Evolutionary conservation across 2,797 vertebrate species (phyloP).

Genomic region (Varecia variegata): DNA sequence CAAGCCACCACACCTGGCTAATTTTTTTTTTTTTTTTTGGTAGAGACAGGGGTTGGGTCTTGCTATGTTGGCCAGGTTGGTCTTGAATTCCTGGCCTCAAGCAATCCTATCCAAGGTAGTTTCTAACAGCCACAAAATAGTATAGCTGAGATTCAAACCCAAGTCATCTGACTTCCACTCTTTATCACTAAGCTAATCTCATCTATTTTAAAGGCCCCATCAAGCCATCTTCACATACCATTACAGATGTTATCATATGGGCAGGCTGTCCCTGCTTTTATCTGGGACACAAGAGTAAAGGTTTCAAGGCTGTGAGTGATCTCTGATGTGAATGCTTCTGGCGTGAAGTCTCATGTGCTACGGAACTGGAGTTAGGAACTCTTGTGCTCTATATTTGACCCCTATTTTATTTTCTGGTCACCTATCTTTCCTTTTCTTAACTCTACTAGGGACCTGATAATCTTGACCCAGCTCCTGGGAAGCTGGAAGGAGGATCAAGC

Average conservation of each 20-base stretch:
- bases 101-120: neutral
- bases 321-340: neutral
- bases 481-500: neutral
- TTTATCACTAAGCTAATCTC: neutral
- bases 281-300: neutral
- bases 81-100: neutral
- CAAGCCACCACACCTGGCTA: neutral
- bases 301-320: neutral
- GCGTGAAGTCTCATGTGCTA: neutral
- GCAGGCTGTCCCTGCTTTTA: neutral
- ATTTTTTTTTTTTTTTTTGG: no score
- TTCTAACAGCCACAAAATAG: neutral
- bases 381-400: neutral
- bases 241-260: neutral
- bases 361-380: neutral
- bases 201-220: neutral
- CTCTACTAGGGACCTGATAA: neutral
- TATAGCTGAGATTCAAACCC: neutral
- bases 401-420: neutral
- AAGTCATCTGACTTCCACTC: neutral
- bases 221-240: neutral
- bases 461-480: neutral
- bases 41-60: neutral
- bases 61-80: neutral
- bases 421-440: neutral